These are phyloP conservation scores for Drosophila carrolli DNA, from an alignment of 1,140 invertebrate genomes.

Conservation along the genomic window DNA sequence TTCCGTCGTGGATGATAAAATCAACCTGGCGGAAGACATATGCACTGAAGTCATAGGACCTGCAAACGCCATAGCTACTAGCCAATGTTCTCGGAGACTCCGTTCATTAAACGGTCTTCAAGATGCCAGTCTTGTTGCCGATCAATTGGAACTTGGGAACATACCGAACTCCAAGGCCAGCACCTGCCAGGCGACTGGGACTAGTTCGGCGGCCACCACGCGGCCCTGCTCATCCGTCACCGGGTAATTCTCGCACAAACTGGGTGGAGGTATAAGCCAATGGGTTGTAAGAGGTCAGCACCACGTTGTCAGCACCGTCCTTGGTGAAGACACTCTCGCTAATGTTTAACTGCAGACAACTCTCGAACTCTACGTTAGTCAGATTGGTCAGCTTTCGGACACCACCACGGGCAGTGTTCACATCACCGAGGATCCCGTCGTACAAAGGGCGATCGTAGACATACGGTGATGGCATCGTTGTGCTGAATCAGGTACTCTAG, in stretches of 20 bases:
- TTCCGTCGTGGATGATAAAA: constrained; percentile 83
- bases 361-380: constrained; percentile 82
- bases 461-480: constrained; percentile 94
- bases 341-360: constrained; percentile 89
- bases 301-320: constrained; percentile 86
- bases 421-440: constrained; percentile 47
- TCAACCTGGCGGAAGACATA: constrained; percentile 91
- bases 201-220: too few species aligned
- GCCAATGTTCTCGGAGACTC: constrained; percentile 61
- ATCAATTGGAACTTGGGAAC: constrained; percentile 29
- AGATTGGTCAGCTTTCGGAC: constrained; percentile 85
- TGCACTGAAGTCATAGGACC: constrained; percentile 91
- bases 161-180: constrained; percentile 31
- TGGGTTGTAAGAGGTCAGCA: constrained; percentile 93
- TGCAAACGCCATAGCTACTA: constrained; percentile 93
- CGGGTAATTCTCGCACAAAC: constrained; percentile 88
- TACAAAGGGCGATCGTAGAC: constrained; percentile 89
- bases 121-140: constrained; percentile 79
- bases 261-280: constrained; percentile 88
- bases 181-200: constrained; percentile 87
- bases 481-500: constrained; percentile 87
- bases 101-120: constrained; percentile 87
- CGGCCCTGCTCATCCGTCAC: constrained; percentile 89
- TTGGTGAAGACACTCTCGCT: constrained; percentile 86
- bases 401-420: constrained; percentile 46